Base-by-base conservation (phyloP, 2,113 vertebrate genomes). In the Gorsachius goisagi region DNA sequence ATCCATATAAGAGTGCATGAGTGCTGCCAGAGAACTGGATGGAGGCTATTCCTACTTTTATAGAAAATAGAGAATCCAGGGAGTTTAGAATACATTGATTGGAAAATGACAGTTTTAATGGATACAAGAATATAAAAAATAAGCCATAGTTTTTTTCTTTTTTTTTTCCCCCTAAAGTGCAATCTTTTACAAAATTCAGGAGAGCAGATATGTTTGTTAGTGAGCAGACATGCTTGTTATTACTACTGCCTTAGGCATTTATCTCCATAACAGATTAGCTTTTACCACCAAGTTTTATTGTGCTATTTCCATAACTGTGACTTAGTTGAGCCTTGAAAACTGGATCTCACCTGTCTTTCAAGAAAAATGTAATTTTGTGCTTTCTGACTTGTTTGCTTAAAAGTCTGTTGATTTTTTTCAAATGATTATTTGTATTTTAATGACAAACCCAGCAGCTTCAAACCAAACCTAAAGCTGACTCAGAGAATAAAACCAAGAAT, bases 261-360 rank as follows among this genome's bases (percentile, higher is more conserved):
- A 32, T 87, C 14, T 89, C 78, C 15, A 33, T 78, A 85, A 52
- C 52, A 79, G 41, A 79, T 89, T 87, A 89, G 15, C 62, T 79
- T 93, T 60, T 78, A 79, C 35, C 49, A 55, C 52, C 23, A 23
- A 76, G 53, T 55, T 86, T 95, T 89, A n/a, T 49, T 53, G 30
- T 95, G 9, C 10, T 80, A 37, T 89, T 96, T 96, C 80, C 39
- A 39, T 89, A 64, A 39, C 66, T 90, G 39, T 71, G 85, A 64
- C 30, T 86, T 90, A 58, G 24, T 39, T 92, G 73, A 95, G 69
- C 23, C 41, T 35, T 63, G 41, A 19, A 81, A 63, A 23, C 71
- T 93, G 77, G 41, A 75, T 78, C 85, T 68, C 49, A 80, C 81
- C 58, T 71, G 62, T 37, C 64, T 93, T 94, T 92, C 85, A 94